Evolutionary conservation across 2,113 vertebrate genomes (phyloP).

Genomic region (Gavia stellata): DNA sequence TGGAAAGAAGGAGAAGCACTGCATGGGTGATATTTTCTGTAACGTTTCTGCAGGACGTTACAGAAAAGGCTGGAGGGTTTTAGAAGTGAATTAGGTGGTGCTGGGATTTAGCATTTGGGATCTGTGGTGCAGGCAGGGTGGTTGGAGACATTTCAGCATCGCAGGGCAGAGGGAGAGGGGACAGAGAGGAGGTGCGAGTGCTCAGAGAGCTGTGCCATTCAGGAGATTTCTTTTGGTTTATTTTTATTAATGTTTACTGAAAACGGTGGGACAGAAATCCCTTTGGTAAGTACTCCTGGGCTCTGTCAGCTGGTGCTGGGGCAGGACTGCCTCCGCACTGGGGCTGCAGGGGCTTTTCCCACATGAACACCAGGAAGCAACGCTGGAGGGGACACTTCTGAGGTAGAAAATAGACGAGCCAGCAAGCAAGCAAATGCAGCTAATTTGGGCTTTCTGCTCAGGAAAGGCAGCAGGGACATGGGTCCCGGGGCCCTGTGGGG

Average conservation of each 20-base stretch:
- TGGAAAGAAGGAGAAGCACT: not conserved
- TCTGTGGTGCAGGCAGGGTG: not conserved
- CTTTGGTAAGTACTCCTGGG: not conserved
- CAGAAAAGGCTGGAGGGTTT: not conserved
- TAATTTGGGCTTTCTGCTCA: not conserved
- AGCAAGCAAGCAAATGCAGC: not conserved
- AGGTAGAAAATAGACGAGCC: not conserved
- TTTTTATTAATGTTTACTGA: not conserved
- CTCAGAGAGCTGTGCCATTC: not conserved
- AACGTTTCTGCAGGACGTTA: not conserved
- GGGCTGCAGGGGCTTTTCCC: not conserved
- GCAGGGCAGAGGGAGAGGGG: rapidly evolving
- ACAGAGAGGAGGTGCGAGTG: not conserved
- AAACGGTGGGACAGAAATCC: not conserved
- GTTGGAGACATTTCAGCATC: not conserved
- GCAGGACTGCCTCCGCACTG: not conserved
- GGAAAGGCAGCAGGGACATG: rapidly evolving
- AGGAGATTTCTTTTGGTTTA: not conserved
- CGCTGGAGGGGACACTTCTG: rapidly evolving
- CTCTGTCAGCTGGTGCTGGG: not conserved
- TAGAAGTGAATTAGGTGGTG: not conserved
- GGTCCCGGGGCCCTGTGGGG: not conserved
- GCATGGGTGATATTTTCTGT: not conserved
- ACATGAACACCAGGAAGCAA: not conserved
- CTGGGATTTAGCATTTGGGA: not conserved